Evolutionary conservation across 2,888 invertebrate genomes (phyloP).

Genomic region (Lysandra coridon): DNA sequence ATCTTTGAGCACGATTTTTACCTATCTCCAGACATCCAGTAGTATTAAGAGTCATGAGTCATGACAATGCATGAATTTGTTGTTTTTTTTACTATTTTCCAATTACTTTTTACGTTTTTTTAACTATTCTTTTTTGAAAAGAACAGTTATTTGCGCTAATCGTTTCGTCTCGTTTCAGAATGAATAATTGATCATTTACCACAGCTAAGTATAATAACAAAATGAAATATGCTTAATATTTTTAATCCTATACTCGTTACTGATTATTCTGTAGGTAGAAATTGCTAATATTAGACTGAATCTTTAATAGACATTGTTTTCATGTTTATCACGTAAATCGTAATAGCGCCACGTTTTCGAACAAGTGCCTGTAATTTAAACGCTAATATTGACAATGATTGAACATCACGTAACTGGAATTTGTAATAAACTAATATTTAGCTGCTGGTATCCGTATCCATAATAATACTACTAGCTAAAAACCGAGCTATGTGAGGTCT

Average conservation of each 20-base stretch:
- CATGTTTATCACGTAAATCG: slow-evolving; percentile 12
- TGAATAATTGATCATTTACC: background rate
- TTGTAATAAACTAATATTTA: background rate
- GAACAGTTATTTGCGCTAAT: no score
- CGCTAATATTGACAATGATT: background rate
- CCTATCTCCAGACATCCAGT: no score
- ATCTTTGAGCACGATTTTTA: no score
- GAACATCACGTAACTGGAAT: background rate
- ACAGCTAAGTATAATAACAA: background rate
- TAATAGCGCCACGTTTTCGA: slow-evolving; percentile 20
- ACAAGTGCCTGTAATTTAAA: slow-evolving; percentile 11
- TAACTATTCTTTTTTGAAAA: no score
- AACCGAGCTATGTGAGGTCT: no score
- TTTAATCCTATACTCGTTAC: background rate
- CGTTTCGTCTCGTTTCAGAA: no score
- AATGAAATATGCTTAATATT: background rate
- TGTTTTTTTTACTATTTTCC: no score
- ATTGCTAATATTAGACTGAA: background rate
- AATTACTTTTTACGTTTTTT: no score
- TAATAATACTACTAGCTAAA: no score
- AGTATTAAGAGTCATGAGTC: no score
- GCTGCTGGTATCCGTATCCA: no score
- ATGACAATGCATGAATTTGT: no score
- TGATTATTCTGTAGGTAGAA: background rate
- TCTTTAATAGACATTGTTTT: background rate